Conservation (phyloP, 2,113 vertebrate genomes). For the Cettia cetti region DNA sequence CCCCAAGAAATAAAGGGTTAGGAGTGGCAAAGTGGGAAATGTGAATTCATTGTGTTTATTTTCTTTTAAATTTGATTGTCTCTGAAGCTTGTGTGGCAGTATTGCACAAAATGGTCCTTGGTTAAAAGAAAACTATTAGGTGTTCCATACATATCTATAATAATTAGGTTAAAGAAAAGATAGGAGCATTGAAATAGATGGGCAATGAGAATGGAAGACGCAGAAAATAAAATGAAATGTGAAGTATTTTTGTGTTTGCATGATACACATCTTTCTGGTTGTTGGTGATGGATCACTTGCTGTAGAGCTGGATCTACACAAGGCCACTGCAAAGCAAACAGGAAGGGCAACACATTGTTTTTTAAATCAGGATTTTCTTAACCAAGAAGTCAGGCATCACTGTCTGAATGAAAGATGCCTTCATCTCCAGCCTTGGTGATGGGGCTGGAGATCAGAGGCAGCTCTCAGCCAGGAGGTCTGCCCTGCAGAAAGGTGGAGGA, state of each 20-base stretch:
- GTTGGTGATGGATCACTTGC: background rate
- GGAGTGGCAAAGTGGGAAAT: background rate
- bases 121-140: background rate
- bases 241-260: background rate
- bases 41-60: background rate
- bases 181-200: background rate
- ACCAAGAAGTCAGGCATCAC: background rate
- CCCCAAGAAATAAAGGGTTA: background rate
- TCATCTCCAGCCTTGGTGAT: background rate
- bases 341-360: background rate
- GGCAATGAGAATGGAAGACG: background rate
- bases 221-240: background rate
- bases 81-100: background rate
- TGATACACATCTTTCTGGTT: background rate
- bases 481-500: background rate
- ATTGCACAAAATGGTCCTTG: background rate
- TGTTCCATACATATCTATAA: background rate
- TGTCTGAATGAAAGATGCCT: background rate
- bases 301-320: background rate
- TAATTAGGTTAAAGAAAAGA: background rate
- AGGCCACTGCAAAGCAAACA: conserved; percentile 44
- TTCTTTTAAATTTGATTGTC: background rate
- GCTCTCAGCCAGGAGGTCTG: background rate
- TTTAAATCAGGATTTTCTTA: conserved; percentile 15
- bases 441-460: background rate